Conservation (phyloP, 2,113 vertebrate genomes). For the Rallus limicola region DNA sequence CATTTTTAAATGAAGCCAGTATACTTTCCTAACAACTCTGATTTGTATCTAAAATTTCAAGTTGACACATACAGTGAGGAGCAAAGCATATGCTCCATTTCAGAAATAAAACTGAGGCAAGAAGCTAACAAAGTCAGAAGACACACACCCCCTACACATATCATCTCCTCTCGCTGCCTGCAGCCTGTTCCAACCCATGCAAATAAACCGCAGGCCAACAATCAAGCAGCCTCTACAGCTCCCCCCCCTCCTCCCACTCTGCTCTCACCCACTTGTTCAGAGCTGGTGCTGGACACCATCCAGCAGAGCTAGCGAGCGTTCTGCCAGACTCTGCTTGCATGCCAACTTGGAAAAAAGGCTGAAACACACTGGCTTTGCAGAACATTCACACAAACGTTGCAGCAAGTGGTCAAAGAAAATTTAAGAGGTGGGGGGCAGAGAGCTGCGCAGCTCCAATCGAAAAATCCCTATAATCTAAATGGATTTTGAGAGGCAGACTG, state of each 20-base stretch:
- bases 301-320: neutral
- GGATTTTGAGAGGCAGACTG: neutral
- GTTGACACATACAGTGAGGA: neutral
- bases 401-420: neutral
- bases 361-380: neutral
- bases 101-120: constrained; percentile 44
- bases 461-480: neutral
- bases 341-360: neutral
- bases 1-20: neutral
- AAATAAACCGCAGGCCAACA: neutral
- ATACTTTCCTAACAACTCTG: neutral
- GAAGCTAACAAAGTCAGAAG: constrained; percentile 18
- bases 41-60: neutral
- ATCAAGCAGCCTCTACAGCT: neutral
- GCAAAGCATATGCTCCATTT: constrained; percentile 51
- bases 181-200: neutral
- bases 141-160: neutral
- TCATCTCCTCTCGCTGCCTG: constrained; percentile 9
- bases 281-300: neutral
- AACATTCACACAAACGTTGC: neutral
- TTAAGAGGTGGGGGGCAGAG: rapidly evolving
- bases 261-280: neutral
- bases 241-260: neutral
- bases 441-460: neutral
- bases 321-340: constrained; percentile 4